Conservation (phyloP, 2,888 invertebrate genomes). For the Andrena camellia region DNA sequence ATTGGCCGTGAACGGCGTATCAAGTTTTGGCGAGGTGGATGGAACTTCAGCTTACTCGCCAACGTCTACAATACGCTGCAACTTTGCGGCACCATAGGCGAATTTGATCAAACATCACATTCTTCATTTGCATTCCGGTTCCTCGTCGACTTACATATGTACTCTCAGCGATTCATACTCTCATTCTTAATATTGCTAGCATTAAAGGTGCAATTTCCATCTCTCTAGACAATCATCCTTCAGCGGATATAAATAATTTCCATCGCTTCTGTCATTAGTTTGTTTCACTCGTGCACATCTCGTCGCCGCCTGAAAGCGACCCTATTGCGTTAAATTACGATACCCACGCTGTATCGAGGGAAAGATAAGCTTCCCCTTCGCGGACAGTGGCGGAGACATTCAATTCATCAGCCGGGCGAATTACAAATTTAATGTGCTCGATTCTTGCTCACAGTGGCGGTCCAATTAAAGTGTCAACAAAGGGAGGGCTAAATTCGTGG, state of each 20-base stretch:
- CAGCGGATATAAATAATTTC: too few species aligned
- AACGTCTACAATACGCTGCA: conserved; percentile 36
- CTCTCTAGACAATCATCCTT: too few species aligned
- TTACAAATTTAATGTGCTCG: conserved; percentile 15
- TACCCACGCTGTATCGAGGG: neutral
- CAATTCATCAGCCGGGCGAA: neutral
- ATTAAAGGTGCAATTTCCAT: too few species aligned
- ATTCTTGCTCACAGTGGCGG: conserved; percentile 1
- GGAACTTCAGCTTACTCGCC: conserved; percentile 69
- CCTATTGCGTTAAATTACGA: too few species aligned
- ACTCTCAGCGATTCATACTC: too few species aligned
- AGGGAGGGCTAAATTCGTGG: conserved; percentile 26
- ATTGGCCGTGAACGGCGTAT: conserved; percentile 82
- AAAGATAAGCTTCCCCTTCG: neutral
- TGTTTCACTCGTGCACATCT: too few species aligned
- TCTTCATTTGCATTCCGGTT: conserved; percentile 1
- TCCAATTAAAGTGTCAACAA: conserved; percentile 37
- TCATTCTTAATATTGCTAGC: too few species aligned
- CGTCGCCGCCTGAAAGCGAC: too few species aligned
- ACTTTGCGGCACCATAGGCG: conserved; percentile 37
- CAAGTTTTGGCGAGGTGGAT: conserved; percentile 76
- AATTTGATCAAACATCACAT: conserved; percentile 22
- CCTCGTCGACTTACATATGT: too few species aligned
- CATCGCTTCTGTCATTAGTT: too few species aligned
- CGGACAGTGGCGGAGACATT: neutral